Evolutionary conservation across 2,797 vertebrate genomes (phyloP), one percentile per base, ranked within the genome.

Genomic region (Scomberomorus guttatus): DNA sequence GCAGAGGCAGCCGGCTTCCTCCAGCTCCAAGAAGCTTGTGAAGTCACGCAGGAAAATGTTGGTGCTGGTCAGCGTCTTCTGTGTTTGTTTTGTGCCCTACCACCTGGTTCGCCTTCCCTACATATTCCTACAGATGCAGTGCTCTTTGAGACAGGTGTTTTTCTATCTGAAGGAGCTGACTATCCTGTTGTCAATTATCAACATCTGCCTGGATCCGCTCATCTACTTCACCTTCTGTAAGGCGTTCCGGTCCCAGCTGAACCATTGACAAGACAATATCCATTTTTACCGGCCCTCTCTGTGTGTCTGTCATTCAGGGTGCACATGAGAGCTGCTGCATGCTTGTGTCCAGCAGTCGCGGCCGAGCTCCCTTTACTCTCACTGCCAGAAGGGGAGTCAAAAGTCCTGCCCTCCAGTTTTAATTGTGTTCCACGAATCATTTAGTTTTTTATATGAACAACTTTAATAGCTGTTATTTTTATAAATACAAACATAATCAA

Each of bases 191-290:
- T 93, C 93, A 0, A 79, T 78, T 0, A 80, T 94, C n/a, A 95
- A 94, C 8, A 78, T 94, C 42, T 95, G 95, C 75, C 79, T 95
- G 63, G 95, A 95, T 77, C 94, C 95, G 0, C 69, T 95, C 55
- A 91, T 95, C 87, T 95, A 95, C 59, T 94, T 95, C 79, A 82
- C 94, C 52, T 94, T 95, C 89, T 94, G 90, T 69, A 92, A 93
- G 63, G 88, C 81, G 14, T 95, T 94, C 79, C 71, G 94, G 44
- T 18, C 79, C 0, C 88, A 87, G 77, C 44, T 94, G 75, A 27
- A 39, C 29, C n/a, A n/a, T n/a, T n/a, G n/a, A n/a, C n/a, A n/a
- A n/a, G n/a, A n/a, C n/a, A n/a, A n/a, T n/a, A n/a, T n/a, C n/a
- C n/a, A n/a, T n/a, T n/a, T n/a, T n/a, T n/a, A n/a, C n/a, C n/a